These are phyloP conservation scores for Hipposideros larvatus DNA, from an alignment of 2,797 vertebrate genomes.

Conservation along the genomic window DNA sequence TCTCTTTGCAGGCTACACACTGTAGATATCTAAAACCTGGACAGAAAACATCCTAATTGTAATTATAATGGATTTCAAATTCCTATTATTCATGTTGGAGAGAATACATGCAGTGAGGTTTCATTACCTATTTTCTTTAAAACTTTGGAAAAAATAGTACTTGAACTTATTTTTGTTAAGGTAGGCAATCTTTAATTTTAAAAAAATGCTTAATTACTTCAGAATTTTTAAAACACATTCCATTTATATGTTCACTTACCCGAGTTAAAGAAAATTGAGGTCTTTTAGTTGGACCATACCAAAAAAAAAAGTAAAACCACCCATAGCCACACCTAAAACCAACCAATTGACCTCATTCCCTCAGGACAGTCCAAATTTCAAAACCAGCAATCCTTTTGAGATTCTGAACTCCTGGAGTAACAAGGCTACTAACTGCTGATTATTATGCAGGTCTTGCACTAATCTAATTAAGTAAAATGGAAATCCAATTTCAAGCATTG, in stretches of 20 bases:
- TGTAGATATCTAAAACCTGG: slow-evolving; percentile 71
- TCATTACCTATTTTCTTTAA: slow-evolving; percentile 61
- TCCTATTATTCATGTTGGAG: slow-evolving; percentile 71
- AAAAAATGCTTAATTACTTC: slow-evolving; percentile 57
- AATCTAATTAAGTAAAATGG: slow-evolving; percentile 86
- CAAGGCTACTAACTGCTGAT: slow-evolving; percentile 75
- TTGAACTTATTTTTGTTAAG: slow-evolving; percentile 65
- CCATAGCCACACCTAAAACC: neutral
- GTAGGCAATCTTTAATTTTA: slow-evolving; percentile 28
- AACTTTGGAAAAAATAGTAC: slow-evolving; percentile 41
- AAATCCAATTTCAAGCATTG: slow-evolving; percentile 88
- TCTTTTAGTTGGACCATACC: neutral
- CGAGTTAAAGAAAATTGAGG: slow-evolving; percentile 56
- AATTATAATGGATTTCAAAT: slow-evolving; percentile 78
- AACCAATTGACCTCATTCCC: neutral
- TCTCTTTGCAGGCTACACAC: slow-evolving; percentile 67
- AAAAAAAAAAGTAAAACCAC: slow-evolving; percentile 1
- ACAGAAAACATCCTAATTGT: slow-evolving; percentile 75
- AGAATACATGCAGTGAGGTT: slow-evolving; percentile 66
- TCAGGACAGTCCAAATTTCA: slow-evolving; percentile 18
- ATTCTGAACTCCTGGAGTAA: slow-evolving; percentile 46
- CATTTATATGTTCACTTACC: slow-evolving; percentile 48
- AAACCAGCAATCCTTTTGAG: slow-evolving; percentile 46
- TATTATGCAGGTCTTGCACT: slow-evolving; percentile 82
- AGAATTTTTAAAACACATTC: slow-evolving; percentile 19